Base-by-base conservation (phyloP, 2,797 vertebrate species). In the Chiroxiphia lanceolata region DNA sequence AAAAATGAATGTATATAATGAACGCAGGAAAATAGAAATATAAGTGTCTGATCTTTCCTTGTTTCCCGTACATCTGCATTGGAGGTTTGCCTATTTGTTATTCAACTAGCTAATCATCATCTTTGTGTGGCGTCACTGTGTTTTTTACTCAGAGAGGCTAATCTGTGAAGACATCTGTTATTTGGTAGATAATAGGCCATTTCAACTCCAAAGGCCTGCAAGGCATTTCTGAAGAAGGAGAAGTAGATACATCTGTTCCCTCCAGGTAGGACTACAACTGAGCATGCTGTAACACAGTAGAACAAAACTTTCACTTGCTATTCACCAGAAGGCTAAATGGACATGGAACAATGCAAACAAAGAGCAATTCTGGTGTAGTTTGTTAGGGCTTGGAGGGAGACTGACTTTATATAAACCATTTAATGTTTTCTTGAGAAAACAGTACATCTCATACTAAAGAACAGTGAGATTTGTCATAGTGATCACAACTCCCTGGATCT, bases 91-190 rank as follows among this genome's bases (percentile, higher is more conserved):
- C 85, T 92, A 93, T 96, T 96, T 97, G 96, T 96, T 97, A 97
- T 94, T 97, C 97, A 97, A 97, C 96, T 93, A 97, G 97, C 97
- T 98, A 97, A 98, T 98, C 98, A 98, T 63, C 92, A 91, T 94
- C 96, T 95, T 98, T 98, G 97, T 98, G 95, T 40, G 47, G 6
- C 38, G 44, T 86, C 95, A 93, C 86, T 81, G 91, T 96, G 94
- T 94, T 96, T 96, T 98, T 95, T 94, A 94, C 85, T 96, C 79
- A 19, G 12, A 67, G 65, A 89, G 93, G 82, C 93, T 97, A 95
- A 97, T 98, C 95, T 94, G 84, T 82, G 76, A 89, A 97, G 97
- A 97, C 98, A 98, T 97, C 97, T 98, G 97, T 94, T 92, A 97
- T 96, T 96, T 93, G 87, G 94, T 51, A 94, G 94, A 97, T 97